Conservation (phyloP, 2,888 invertebrate genomes). For the Lottia scabra region DNA sequence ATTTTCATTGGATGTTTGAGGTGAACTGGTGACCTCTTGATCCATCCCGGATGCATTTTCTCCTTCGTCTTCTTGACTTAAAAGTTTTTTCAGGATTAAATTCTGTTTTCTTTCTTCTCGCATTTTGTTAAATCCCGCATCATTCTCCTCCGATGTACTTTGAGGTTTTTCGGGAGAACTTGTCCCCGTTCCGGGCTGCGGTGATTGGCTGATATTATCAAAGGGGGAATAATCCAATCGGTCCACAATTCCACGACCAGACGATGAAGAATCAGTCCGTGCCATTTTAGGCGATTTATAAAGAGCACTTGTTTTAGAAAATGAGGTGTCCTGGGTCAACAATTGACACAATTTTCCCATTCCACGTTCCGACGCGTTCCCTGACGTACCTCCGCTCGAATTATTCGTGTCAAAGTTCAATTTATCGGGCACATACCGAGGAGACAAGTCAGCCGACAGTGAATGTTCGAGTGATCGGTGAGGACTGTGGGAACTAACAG, state of each 20-base stretch:
- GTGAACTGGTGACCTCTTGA: slow-evolving; percentile 28
- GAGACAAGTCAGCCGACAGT: background rate
- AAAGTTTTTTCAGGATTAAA: slow-evolving; percentile 71
- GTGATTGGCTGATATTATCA: slow-evolving; percentile 54
- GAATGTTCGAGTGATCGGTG: slow-evolving; percentile 8
- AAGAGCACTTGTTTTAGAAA: slow-evolving; percentile 17
- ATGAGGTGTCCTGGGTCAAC: slow-evolving; percentile 43
- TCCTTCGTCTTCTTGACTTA: slow-evolving; percentile 78
- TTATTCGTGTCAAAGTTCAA: background rate
- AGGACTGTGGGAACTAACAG: slow-evolving; percentile 13
- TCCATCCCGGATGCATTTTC: slow-evolving; percentile 41
- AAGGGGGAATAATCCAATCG: slow-evolving; percentile 40
- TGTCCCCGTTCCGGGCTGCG: slow-evolving; percentile 57
- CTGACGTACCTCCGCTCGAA: background rate
- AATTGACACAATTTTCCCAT: slow-evolving; percentile 54
- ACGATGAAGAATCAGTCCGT: slow-evolving; percentile 6
- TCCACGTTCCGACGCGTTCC: slow-evolving; percentile 20
- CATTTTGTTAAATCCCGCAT: slow-evolving; percentile 22
- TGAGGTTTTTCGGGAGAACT: slow-evolving; percentile 63
- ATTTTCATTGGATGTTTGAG: slow-evolving; percentile 68
- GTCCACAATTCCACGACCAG: background rate
- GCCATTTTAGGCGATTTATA: background rate
- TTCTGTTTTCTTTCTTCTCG: slow-evolving; percentile 41
- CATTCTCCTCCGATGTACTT: slow-evolving; percentile 62
- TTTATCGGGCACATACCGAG: background rate